Percentiles rank a stretch among this genome's conserved stretches.
Evolutionary conservation across 2,113 vertebrate species (phyloP).

Genomic region (Budorcas taxicolor): DNA sequence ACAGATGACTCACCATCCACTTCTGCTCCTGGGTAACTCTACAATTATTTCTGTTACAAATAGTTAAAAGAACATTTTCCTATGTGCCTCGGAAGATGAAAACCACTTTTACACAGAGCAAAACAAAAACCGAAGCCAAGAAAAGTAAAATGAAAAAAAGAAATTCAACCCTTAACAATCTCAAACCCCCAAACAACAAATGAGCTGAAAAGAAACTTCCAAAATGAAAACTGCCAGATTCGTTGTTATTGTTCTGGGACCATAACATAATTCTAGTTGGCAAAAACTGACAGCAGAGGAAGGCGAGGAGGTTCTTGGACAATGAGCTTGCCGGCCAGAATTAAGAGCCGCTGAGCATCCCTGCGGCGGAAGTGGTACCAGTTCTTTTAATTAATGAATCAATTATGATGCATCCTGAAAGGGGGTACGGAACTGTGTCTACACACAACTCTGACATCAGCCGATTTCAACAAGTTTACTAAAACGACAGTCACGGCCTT

Average conservation of each 20-base stretch:
- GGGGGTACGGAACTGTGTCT: slow-evolving; percentile 66
- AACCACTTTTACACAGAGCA: slow-evolving; percentile 59
- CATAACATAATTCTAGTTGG: neutral
- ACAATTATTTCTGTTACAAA: slow-evolving; percentile 43
- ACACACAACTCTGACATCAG: slow-evolving; percentile 79
- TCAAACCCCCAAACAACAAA: slow-evolving; percentile 48
- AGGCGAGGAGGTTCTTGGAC: neutral
- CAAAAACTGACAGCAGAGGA: neutral
- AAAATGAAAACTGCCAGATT: slow-evolving; percentile 38
- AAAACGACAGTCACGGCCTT: slow-evolving; percentile 76
- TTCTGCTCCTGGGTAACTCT: slow-evolving; percentile 50
- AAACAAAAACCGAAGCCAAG: slow-evolving; percentile 49
- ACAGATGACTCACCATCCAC: slow-evolving; percentile 36
- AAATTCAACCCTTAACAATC: neutral
- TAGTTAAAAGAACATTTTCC: slow-evolving; percentile 50
- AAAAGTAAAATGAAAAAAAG: neutral
- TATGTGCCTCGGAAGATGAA: slow-evolving; percentile 47
- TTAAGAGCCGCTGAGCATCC: fast-evolving
- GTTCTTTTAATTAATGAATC: slow-evolving; percentile 58
- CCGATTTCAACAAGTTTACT: slow-evolving; percentile 81
- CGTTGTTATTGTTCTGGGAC: slow-evolving; percentile 24
- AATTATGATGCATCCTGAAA: slow-evolving; percentile 12
- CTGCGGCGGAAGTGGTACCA: neutral
- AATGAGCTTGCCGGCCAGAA: neutral
- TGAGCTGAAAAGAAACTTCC: slow-evolving; percentile 61